Base-by-base conservation (phyloP, 2,113 vertebrate species). In the Sorex araneus region DNA sequence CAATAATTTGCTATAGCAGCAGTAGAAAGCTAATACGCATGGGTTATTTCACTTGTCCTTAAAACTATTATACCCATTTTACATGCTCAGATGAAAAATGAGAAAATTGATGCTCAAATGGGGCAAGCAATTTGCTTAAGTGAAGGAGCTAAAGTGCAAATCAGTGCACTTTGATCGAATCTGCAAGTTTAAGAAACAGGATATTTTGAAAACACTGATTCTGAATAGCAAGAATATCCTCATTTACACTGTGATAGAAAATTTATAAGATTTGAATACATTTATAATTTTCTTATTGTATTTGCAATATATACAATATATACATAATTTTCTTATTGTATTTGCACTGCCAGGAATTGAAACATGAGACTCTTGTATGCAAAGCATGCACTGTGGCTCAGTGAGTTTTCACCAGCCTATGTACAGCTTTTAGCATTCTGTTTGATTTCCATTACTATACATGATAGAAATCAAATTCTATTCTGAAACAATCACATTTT, bases 171-270 rank as follows among this genome's bases (percentile, higher is more conserved):
- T 12, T 34, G 43, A 74, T 27, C 47, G 15, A 57, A 57, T 70
- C 40, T 74, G 11, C 18, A n/a, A 1, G 4, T 30, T 10, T 54
- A 30, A 76, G n/a, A 86, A 71, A 69, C 45, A 30, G 3, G 32
- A 54, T 80, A 2, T 88, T 92, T 90, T 27, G 69, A 94, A 94
- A 88, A 43, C 32, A 43, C 28, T 47, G 23, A 74, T 64, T 88
- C 50, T 34, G 25, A 91, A 88, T 54, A 8, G 45, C 43, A 45
- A 63, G 13, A 84, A 36, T 34, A 81, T 77, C 90, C 76, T 32
- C 28, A 71, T 82, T 71, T 85, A 79, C 5, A 32, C 60, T 64
- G 57, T 66, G 19, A 45, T 50, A 40, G 40, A 19, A 88, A 90
- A 83, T 75, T 71, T 82, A 84, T 85, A 54, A 89, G 40, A 85